Conservation (phyloP, 2,888 invertebrate genomes). For the Strigamia transsilvanica region DNA sequence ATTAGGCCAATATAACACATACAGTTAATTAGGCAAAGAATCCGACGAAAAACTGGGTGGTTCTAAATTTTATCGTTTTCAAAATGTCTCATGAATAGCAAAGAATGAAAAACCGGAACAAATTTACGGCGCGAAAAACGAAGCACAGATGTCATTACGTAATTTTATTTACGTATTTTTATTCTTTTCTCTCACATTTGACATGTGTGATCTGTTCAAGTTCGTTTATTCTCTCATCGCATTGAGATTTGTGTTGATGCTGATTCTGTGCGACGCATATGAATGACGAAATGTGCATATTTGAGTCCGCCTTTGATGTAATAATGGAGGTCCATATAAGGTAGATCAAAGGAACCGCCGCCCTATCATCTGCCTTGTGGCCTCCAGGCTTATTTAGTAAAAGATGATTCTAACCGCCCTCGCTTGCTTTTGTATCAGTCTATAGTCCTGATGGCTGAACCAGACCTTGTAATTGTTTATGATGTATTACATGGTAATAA, state of each 20-base stretch:
- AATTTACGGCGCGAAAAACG: background rate
- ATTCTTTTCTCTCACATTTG: background rate
- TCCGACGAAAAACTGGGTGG: background rate
- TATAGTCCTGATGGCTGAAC: background rate
- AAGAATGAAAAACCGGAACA: background rate
- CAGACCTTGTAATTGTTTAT: constrained; percentile 3
- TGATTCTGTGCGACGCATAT: background rate
- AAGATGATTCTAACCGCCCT: background rate
- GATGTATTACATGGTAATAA: background rate
- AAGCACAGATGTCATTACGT: background rate
- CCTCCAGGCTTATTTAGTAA: background rate
- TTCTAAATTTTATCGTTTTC: background rate
- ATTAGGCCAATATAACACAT: background rate
- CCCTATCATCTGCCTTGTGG: background rate
- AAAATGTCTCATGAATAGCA: background rate
- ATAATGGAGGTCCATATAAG: background rate
- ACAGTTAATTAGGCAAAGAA: background rate
- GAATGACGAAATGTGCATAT: background rate
- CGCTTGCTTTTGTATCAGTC: background rate
- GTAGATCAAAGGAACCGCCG: constrained; percentile 3
- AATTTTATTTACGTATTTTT: background rate
- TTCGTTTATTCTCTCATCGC: background rate
- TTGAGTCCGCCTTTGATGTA: background rate
- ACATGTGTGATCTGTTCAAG: background rate
- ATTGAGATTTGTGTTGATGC: background rate